phyloP scores from a whole-genome alignment of 2,797 vertebrate genomes.

The Semotilus atromaculatus region DNA sequence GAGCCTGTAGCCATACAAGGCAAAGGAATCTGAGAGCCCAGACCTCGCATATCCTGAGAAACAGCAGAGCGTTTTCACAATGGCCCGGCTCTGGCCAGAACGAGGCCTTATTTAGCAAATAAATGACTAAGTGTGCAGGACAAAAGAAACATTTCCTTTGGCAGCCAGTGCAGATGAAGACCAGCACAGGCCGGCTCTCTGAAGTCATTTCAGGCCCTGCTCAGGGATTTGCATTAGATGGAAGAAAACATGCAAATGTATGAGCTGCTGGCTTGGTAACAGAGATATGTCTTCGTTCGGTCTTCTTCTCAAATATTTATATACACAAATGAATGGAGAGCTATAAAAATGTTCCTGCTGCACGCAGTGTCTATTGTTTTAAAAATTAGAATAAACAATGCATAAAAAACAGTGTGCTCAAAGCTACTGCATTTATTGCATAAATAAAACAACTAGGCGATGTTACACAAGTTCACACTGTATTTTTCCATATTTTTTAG shows the following conservation, averaged over 20 bases:
- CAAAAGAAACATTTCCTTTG: constrained; percentile 43
- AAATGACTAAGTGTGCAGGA: constrained; percentile 4
- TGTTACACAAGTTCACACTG: not conserved
- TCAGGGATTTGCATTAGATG: constrained; percentile 13
- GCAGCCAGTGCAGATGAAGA: constrained; percentile 32
- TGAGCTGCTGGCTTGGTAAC: not conserved
- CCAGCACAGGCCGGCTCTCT: constrained; percentile 13
- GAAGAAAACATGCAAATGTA: not conserved
- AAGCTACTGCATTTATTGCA: not conserved
- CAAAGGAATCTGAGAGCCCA: constrained; percentile 57
- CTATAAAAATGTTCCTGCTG: not conserved
- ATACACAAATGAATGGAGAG: not conserved
- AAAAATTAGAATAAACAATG: not conserved
- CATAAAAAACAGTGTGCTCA: not conserved
- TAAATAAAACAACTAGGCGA: not conserved
- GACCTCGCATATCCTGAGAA: constrained; percentile 60
- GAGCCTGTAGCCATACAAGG: constrained; percentile 62
- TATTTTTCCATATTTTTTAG: not conserved
- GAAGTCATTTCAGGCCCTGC: not conserved
- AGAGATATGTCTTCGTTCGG: not conserved
- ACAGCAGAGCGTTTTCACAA: constrained; percentile 42
- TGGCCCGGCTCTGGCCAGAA: not conserved
- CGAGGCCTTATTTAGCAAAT: constrained; percentile 62
- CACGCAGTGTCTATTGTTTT: not conserved
- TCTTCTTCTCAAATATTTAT: not conserved